These are phyloP conservation scores for Podarcis cretensis DNA, from an alignment of 2,113 vertebrate species.

Conservation along the genomic window DNA sequence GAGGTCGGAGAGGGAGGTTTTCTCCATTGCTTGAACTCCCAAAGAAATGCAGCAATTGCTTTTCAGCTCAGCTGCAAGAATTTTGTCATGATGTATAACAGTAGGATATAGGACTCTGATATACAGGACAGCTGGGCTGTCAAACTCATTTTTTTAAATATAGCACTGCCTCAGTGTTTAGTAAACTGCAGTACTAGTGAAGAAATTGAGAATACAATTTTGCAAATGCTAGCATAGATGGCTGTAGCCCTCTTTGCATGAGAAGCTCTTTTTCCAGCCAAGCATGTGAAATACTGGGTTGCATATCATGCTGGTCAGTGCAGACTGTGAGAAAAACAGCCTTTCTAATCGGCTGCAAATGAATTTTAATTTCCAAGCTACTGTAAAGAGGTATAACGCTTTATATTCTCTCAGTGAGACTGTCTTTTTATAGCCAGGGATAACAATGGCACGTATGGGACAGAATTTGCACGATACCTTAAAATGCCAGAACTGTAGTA, in stretches of 20 bases:
- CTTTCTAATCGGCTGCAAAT: neutral
- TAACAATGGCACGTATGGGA: neutral
- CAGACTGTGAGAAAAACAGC: neutral
- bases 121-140: constrained; percentile 9
- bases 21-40: neutral
- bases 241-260: neutral
- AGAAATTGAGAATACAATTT: neutral
- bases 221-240: constrained; percentile 33
- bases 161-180: neutral
- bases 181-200: neutral
- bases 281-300: neutral
- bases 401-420: neutral
- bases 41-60: neutral
- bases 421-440: neutral
- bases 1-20: neutral
- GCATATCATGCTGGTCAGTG: neutral
- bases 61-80: neutral
- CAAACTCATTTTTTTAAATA: neutral
- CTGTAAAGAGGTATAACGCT: neutral
- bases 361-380: neutral
- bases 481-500: neutral
- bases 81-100: neutral
- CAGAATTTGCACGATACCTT: neutral
- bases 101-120: fast-evolving
- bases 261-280: neutral